Conservation (phyloP, 2,888 invertebrate species). For the Oxytorus armatus region DNA sequence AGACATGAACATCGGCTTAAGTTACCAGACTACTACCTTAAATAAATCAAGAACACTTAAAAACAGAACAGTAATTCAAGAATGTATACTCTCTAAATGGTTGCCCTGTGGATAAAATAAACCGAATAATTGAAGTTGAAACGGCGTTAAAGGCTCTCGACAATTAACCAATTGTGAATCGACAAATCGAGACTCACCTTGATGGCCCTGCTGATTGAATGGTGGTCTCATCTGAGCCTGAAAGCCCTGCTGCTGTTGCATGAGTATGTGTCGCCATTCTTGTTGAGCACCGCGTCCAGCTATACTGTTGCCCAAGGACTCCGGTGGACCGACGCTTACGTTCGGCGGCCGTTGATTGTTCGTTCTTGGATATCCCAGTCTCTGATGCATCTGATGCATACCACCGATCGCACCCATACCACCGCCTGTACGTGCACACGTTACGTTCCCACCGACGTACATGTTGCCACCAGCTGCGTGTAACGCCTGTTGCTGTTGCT, state of each 20-base stretch:
- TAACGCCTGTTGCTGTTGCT: constrained; percentile 86
- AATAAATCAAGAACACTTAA: no score
- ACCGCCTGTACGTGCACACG: constrained; percentile 70
- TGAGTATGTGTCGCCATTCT: constrained; percentile 88
- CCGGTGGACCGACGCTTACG: constrained; percentile 86
- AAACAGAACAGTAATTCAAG: no score
- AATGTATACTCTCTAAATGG: no score
- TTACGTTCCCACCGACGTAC: constrained; percentile 82
- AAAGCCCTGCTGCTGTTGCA: constrained; percentile 86
- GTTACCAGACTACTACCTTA: no score
- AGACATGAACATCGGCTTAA: no score
- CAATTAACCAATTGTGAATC: no score
- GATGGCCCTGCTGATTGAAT: constrained; percentile 85
- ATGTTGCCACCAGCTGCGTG: constrained; percentile 83
- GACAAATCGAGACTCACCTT: constrained; percentile 76
- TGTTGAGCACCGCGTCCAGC: constrained; percentile 84
- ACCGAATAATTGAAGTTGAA: no score
- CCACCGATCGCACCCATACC: constrained; percentile 83
- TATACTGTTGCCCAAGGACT: constrained; percentile 85
- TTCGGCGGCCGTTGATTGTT: constrained; percentile 87
- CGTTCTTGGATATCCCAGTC: constrained; percentile 84
- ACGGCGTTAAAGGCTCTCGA: no score
- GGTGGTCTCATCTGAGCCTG: constrained; percentile 83
- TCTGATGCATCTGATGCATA: constrained; percentile 84
- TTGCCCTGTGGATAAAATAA: no score